Conservation (phyloP, 2,888 invertebrate genomes). For the Encarsia formosa region DNA sequence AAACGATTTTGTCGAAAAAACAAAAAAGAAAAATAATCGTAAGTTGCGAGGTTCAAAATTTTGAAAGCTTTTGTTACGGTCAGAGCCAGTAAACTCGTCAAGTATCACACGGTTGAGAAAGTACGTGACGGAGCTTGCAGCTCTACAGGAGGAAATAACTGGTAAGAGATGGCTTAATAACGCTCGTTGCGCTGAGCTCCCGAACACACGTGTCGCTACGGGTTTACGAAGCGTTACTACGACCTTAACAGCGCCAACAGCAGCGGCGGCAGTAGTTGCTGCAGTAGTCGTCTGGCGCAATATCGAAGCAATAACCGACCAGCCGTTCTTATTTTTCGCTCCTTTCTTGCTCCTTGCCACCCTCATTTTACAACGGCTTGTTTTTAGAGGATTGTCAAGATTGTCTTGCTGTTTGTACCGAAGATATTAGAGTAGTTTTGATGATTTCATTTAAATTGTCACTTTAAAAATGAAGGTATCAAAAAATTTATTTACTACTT, state of each 20-base stretch:
- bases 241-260: conserved; percentile 31
- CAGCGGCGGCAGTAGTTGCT: not conserved
- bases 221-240: conserved; percentile 26
- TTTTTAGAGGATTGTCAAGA: too few relatives aligned
- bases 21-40: too few relatives aligned
- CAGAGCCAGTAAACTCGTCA: too few relatives aligned
- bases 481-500: too few relatives aligned
- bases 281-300: conserved; percentile 40
- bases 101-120: too few relatives aligned
- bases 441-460: too few relatives aligned
- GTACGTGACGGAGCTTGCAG: conserved; percentile 3
- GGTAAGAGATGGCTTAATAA: conserved; percentile 49
- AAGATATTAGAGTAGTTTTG: too few relatives aligned
- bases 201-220: conserved; percentile 31
- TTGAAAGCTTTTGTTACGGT: too few relatives aligned
- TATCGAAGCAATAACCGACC: conserved; percentile 49
- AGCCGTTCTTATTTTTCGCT: not conserved
- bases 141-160: conserved; percentile 38
- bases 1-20: too few relatives aligned
- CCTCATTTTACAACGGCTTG: not conserved
- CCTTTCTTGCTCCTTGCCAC: conserved; percentile 10
- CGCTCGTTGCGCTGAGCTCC: conserved; percentile 31
- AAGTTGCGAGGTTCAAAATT: too few relatives aligned
- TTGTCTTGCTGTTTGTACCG: too few relatives aligned
- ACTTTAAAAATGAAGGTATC: too few relatives aligned